A percentile compares a stretch with the other conserved stretches of the same genome.
These are phyloP conservation scores for Apaloderma vittatum DNA, from an alignment of 2,113 vertebrate species.

Conservation along the genomic window DNA sequence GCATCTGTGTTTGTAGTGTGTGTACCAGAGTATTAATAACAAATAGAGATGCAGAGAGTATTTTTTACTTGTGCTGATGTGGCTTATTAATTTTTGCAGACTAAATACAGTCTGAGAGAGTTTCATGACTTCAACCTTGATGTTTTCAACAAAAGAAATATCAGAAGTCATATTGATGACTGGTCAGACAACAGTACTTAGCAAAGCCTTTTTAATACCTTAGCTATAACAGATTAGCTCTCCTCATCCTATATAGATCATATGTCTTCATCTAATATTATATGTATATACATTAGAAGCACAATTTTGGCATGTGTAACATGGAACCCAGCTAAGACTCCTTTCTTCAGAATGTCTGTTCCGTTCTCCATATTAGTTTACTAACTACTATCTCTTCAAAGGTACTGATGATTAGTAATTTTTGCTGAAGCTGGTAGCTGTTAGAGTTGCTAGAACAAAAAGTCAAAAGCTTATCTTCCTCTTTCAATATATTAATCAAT, in stretches of 20 bases:
- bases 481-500: too few relatives aligned
- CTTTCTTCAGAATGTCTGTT: not conserved
- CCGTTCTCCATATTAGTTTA: not conserved
- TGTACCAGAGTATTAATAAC: not conserved
- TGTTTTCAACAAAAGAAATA: not conserved
- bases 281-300: not conserved
- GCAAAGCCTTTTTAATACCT: not conserved
- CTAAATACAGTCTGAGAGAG: not conserved
- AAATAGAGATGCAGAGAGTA: not conserved
- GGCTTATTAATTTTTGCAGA: not conserved
- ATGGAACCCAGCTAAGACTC: not conserved
- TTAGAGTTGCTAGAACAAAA: not conserved
- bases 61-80: not conserved
- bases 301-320: not conserved
- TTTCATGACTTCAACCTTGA: not conserved
- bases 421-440: not conserved
- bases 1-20: not conserved
- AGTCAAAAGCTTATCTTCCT: not conserved
- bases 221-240: not conserved
- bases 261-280: too few relatives aligned
- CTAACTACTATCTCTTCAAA: not conserved
- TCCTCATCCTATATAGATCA: not conserved
- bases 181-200: not conserved
- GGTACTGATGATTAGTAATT: not conserved
- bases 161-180: not conserved